These are phyloP conservation scores for Alouatta caraya DNA, from an alignment of 2,797 vertebrate genomes.

Conservation along the genomic window DNA sequence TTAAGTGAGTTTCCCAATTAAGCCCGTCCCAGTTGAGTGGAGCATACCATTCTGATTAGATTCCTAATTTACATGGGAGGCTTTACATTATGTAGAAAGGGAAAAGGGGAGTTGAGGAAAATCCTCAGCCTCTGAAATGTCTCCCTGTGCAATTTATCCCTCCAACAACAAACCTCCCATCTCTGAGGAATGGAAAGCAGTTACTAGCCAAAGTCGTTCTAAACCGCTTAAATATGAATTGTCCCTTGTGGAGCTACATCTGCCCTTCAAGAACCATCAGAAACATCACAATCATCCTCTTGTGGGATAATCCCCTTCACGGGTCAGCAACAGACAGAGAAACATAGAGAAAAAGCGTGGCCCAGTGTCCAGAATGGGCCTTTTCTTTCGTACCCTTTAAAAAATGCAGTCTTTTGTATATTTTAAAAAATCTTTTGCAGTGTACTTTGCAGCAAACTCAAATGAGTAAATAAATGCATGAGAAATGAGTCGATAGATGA, in stretches of 20 bases:
- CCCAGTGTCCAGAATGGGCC: not conserved
- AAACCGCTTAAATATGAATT: not conserved
- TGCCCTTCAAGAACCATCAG: not conserved
- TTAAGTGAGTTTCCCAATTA: constrained; percentile 83
- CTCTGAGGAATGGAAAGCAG: not conserved
- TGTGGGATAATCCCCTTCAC: not conserved
- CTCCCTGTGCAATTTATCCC: not conserved
- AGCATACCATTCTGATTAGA: constrained; percentile 58
- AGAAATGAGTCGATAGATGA: not conserved
- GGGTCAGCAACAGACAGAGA: not conserved
- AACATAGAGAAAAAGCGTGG: not conserved
- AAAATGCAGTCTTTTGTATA: not conserved
- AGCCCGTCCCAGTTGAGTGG: constrained; percentile 67
- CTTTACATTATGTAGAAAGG: constrained; percentile 36
- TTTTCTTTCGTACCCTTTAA: too few relatives aligned
- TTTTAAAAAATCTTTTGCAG: not conserved
- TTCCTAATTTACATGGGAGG: constrained; percentile 53
- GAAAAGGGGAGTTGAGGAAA: not conserved
- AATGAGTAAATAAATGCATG: not conserved
- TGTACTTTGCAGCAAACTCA: not conserved
- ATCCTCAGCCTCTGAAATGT: constrained; percentile 24
- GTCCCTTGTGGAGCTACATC: not conserved
- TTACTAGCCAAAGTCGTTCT: not conserved
- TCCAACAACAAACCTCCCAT: not conserved
- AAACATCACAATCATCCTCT: not conserved